A percentile compares a stretch with the other conserved stretches of the same genome.
Evolutionary conservation across 2,113 vertebrate species (phyloP).

Genomic region (Hystrix brachyura): DNA sequence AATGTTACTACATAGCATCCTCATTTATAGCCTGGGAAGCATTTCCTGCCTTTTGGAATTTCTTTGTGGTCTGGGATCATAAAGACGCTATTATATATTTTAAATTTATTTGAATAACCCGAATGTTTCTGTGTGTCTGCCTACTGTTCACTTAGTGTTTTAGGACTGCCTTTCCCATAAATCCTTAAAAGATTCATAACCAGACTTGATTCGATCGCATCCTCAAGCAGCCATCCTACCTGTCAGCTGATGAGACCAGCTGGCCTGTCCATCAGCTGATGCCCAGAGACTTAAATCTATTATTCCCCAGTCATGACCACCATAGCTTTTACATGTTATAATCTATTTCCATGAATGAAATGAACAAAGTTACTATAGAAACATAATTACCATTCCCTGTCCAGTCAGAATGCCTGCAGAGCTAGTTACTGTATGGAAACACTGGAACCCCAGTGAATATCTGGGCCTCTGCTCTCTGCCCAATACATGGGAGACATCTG

Average conservation of each 20-base stretch:
- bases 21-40: conserved; percentile 18
- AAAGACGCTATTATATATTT: not conserved
- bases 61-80: conserved; percentile 2
- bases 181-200: not conserved
- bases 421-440: conserved; percentile 34
- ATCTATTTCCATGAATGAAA: conserved; percentile 67
- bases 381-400: conserved; percentile 63
- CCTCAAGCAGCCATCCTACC: conserved; percentile 17
- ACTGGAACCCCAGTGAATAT: conserved; percentile 39
- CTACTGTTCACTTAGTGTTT: not conserved
- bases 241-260: conserved; percentile 49
- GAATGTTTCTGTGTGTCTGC: not conserved
- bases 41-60: conserved; percentile 14
- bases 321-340: conserved; percentile 31
- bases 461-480: not conserved
- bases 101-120: conserved; percentile 49
- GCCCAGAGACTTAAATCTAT: conserved; percentile 53
- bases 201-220: not conserved
- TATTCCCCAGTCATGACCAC: not conserved
- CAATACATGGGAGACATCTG: conserved; percentile 13
- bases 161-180: not conserved
- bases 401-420: conserved; percentile 37
- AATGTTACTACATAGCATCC: not conserved
- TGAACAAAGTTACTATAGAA: conserved; percentile 76
- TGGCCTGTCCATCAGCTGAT: conserved; percentile 52